These are phyloP conservation scores for Nannospalax galili DNA, from an alignment of 2,113 vertebrate species.

Conservation along the genomic window DNA sequence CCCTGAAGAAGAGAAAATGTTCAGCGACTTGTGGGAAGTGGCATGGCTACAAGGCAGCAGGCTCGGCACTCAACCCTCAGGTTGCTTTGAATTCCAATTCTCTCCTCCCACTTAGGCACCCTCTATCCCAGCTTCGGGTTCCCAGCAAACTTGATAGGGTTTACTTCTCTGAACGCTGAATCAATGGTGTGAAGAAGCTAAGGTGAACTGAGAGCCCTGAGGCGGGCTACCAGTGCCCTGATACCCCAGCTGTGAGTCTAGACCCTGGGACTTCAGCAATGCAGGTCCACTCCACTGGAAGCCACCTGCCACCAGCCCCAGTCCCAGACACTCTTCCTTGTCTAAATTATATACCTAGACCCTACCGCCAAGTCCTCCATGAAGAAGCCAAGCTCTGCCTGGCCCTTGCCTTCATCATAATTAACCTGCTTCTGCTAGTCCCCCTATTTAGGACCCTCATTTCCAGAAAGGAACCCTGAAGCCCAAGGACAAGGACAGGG, in stretches of 20 bases:
- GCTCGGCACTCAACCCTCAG: not conserved
- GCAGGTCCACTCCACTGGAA: not conserved
- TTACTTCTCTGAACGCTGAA: not conserved
- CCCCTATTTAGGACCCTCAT: not conserved
- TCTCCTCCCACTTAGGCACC: not conserved
- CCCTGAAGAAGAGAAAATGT: not conserved
- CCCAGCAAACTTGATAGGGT: not conserved
- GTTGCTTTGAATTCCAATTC: not conserved
- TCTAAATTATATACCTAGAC: not conserved
- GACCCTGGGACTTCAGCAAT: no score
- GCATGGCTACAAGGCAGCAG: not conserved
- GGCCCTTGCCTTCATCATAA: not conserved
- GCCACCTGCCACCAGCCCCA: not conserved
- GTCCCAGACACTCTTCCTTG: not conserved
- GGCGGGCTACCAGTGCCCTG: not conserved
- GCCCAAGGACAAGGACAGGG: not conserved
- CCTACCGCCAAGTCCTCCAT: not conserved
- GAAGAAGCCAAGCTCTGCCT: not conserved
- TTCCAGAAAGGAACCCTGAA: not conserved
- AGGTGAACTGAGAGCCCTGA: not conserved
- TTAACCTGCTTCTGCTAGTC: not conserved
- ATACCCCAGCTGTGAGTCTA: not conserved
- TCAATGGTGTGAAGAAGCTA: not conserved
- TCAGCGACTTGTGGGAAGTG: not conserved
- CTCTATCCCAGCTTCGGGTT: not conserved